Evolutionary conservation across 2,797 vertebrate genomes (phyloP), one percentile per base, ranked within the genome.

Genomic region (Florisuga fusca): DNA sequence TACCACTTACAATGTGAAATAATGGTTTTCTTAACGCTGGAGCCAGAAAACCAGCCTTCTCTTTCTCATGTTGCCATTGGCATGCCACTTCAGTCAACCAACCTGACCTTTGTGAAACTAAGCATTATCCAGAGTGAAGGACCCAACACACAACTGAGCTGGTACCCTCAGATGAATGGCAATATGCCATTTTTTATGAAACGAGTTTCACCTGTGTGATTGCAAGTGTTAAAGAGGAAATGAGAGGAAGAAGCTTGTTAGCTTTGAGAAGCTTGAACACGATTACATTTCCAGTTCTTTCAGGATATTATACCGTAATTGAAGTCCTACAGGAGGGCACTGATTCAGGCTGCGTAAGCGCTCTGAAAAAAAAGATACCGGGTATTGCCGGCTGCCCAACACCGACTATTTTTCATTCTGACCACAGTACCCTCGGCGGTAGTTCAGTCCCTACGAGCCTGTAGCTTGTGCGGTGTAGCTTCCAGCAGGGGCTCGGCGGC

Each of bases 341-440:
- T 0, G 18, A 26, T 1, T 15, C 21, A 22, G 18, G 38, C 4
- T 3, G 33, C 7, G 0, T 2, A 20, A 15, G 17, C 0, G 12
- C 11, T 0, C 10, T 5, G 17, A 7, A 7, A 16, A 8, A 16
- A 53, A 16, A 27, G 25, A 3, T 7, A 16, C 1, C 23, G 12
- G 25, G 8, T 10, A 9, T 0, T 1, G n/a, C 34, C 6, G 43
- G 23, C 55, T 12, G 48, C 48, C 16, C 38, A 7, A 0, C 7
- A 6, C 9, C 18, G 10, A 1, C 41, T 3, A 5, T 2, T 6
- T 0, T 3, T 54, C 31, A 4, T 3, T 8, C 41, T 4, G 15
- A 4, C 1, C 4, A 1, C n/a, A 1, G 11, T 9, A 0, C 50
- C 3, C 41, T 12, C 34, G 27, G 31, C n/a, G 8, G 31, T 33